Base-by-base conservation (phyloP, 2,113 vertebrate genomes). In the Muntiacus muntjak region DNA sequence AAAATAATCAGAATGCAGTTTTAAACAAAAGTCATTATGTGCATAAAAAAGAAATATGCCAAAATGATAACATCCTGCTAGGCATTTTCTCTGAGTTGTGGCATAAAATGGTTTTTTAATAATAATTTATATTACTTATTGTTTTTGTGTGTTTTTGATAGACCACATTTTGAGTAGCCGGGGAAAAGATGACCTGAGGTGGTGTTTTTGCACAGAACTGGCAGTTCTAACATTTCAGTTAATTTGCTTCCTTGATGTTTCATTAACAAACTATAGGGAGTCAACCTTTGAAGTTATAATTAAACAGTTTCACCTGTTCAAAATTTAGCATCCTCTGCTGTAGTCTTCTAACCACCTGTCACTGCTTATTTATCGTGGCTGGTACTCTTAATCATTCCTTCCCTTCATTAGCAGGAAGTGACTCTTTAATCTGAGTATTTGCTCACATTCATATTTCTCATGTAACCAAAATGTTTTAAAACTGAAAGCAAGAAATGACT, bases 391-490 rank as follows among this genome's bases (percentile, higher is more conserved):
- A 52, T 87, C 82, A 33, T 28, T 10, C 6, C 7, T 76, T 76
- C 13, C 45, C 25, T 45, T 79, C 14, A 40, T 21, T 87, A 74
- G 79, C 58, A 6, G 14, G 60, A 78, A 76, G 52, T 74, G 57
- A 79, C 45, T 50, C 8, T 93, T 76, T 58, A 85, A 82, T 88
- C 23, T 33, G 17, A 71, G 17, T 71, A 47, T 57, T 79, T 87
- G 33, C 30, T 62, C 15, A 5, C 4, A 11, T 95, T 94, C 84
- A 43, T 47, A 36, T 93, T 96, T 91, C 60, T 91, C 19, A 45
- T 62, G 76, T 90, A 83, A 93, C 45, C 33, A 83, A 91, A 84
- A 83, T 88, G 52, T 81, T 87, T 95, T 81, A 84, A 64, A 94
- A 94, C 74, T 87, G 25, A 50, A 92, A 94, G 78, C 62, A 62